A percentile compares a stretch with the other conserved stretches of the same genome.
These are phyloP conservation scores for Gnathonemus longibarbis DNA, from an alignment of 2,113 vertebrate genomes.

Conservation along the genomic window DNA sequence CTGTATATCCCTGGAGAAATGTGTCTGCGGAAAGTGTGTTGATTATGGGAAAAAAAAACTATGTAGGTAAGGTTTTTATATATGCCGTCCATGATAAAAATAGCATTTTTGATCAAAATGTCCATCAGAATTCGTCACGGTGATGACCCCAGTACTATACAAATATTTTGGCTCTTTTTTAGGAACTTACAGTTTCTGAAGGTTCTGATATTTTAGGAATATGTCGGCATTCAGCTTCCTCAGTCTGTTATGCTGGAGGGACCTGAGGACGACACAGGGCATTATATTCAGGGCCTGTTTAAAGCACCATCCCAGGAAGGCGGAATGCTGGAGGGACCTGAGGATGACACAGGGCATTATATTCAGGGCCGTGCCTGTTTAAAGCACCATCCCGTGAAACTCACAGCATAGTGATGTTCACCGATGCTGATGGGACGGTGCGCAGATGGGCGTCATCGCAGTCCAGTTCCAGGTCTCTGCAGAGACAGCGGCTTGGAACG, in stretches of 20 bases:
- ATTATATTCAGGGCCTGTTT: background rate
- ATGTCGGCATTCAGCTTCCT: conserved; percentile 68
- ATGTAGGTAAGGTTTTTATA: background rate
- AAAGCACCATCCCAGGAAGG: background rate
- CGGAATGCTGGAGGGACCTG: no score
- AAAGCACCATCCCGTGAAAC: conserved; percentile 35
- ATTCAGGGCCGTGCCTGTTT: background rate
- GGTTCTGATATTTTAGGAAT: conserved; percentile 74
- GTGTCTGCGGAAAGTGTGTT: background rate
- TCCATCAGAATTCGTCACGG: background rate
- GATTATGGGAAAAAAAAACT: no score
- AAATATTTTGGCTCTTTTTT: background rate
- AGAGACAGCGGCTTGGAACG: conserved; percentile 70
- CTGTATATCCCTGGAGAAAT: background rate
- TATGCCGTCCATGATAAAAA: background rate
- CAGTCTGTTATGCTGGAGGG: conserved; percentile 74
- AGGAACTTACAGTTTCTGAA: conserved; percentile 80
- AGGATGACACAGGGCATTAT: no score
- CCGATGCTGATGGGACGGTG: conserved; percentile 69
- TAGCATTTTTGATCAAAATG: background rate
- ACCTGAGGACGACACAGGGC: conserved; percentile 58
- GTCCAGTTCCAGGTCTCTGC: conserved; percentile 74
- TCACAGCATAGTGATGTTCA: conserved; percentile 87
- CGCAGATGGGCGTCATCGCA: conserved; percentile 70
- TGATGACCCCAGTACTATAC: background rate